Evolutionary conservation across 53 echinoderm and acorn worm species (phyloP), one percentile per base, ranked within the genome.

Genomic region (Patiria pectinifera): DNA sequence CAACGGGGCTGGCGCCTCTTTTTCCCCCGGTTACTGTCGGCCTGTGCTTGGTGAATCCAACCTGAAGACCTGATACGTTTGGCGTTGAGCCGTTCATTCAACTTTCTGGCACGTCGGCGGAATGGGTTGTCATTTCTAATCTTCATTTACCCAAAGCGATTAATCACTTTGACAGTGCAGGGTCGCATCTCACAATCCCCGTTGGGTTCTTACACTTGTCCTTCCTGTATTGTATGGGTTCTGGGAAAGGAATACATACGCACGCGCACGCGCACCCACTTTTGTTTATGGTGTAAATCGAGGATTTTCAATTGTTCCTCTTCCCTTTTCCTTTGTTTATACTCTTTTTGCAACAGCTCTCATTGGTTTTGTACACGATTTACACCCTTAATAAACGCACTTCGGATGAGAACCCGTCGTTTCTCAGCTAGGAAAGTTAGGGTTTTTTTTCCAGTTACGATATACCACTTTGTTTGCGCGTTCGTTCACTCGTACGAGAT

Each of bases 101-200:
- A 74, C 74, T 74, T 74, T 23, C 21, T 24, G 74, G 19, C 74
- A 74, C 74, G 74, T 74, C n/a, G 10, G 74, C 74, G 24, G 24
- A 74, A 74, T 22, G 21, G 24, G 74, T 24, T 74, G 74, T 74
- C 74, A 74, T 74, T 74, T 74, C 74, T 74, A n/a, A 74, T 74
- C 19, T 74, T 74, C 24, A 6, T 21, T 53, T 24, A 3, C 22
- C 74, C 74, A 23, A 10, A 74, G 22, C 15, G 24, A 74, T 74
- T 74, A 74, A 74, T 74, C 24, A 74, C 74, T 9, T 3, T 5
- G 22, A 74, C 24, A 74, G 74, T 14, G 10, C 66, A 16, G 12
- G 15, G 15, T 10, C 74, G 69, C 4, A 21, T 74, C 15, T 23
- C 22, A 4, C 74, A 21, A 2, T 74, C 15, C 74, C 74, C 24